Evolutionary conservation across 2,797 vertebrate species (phyloP), one percentile per base, ranked within the genome.

Genomic region (Champsocephalus esox): DNA sequence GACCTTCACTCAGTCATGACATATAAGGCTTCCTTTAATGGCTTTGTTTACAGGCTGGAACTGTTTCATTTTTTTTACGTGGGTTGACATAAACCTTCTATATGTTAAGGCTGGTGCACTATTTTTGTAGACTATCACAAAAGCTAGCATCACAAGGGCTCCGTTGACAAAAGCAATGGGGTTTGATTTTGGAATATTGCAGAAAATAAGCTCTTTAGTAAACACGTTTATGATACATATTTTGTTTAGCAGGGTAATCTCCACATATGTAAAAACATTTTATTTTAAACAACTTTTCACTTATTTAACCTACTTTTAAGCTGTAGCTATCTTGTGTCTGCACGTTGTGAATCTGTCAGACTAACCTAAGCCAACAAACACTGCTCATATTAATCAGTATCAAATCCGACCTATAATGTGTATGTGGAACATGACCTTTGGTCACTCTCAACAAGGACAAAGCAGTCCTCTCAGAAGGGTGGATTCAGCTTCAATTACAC

Each of bases 1-100:
- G 43, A 61, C 58, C 75, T 65, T 66, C 78, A 68, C 63, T 73
- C 64, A 34, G 69, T 51, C 44, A 71, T 56, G 49, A 74, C 70
- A 45, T 52, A 54, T 12, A 52, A 68, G 2, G 55, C 59, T 72
- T 62, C 28, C 55, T 65, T 52, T 46, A 69, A 5, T 54, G 32
- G 45, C 32, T 61, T 41, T 64, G 67, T 87, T 82, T 63, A 57
- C 77, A 58, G 9, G 68, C 24, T 10, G 48, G 46, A 43, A 63
- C 60, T 32, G 64, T 54, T 43, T 57, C 60, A 48, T 34, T 10
- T 19, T 21, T 68, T 63, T 59, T 28, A 28, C 28, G 28, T 5
- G 45, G 43, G 65, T 46, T 72, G 38, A 46, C 28, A 38, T 44
- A 21, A 56, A 34, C 17, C 51, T 32, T 19, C 7, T 9, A 9